These are phyloP conservation scores for Pyrgilauda ruficollis DNA, from an alignment of 2,113 vertebrate species.

Conservation along the genomic window DNA sequence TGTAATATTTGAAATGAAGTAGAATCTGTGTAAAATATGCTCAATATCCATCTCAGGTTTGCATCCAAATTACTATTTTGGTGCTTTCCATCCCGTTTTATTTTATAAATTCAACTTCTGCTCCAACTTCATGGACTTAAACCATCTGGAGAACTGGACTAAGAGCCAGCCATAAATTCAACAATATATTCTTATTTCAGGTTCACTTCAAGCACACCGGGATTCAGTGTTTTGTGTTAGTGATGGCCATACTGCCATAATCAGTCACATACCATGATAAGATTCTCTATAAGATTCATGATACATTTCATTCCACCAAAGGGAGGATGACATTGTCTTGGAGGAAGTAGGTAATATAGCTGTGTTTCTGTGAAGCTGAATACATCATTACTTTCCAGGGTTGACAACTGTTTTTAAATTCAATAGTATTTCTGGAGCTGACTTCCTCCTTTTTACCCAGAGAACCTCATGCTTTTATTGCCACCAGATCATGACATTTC, in stretches of 20 bases:
- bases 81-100: not conserved
- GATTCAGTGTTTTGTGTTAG: fast-evolving
- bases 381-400: not conserved
- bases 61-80: not conserved
- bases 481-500: not conserved
- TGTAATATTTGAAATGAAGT: not conserved
- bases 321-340: not conserved
- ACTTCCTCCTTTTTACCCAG: not conserved
- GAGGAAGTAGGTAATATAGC: not conserved
- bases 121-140: not conserved
- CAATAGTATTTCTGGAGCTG: not conserved
- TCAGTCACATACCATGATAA: not conserved
- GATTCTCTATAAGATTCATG: not conserved
- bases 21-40: constrained; percentile 23
- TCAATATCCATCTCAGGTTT: not conserved
- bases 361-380: not conserved
- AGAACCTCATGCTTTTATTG: not conserved
- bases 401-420: not conserved
- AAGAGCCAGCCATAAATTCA: not conserved
- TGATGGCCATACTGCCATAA: not conserved
- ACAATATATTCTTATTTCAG: not conserved
- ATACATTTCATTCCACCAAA: not conserved
- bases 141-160: not conserved
- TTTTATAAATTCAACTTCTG: not conserved
- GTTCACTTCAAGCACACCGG: not conserved